Evolutionary conservation across 2,797 vertebrate genomes (phyloP).

Genomic region (Dendrocincla tyrannina): DNA sequence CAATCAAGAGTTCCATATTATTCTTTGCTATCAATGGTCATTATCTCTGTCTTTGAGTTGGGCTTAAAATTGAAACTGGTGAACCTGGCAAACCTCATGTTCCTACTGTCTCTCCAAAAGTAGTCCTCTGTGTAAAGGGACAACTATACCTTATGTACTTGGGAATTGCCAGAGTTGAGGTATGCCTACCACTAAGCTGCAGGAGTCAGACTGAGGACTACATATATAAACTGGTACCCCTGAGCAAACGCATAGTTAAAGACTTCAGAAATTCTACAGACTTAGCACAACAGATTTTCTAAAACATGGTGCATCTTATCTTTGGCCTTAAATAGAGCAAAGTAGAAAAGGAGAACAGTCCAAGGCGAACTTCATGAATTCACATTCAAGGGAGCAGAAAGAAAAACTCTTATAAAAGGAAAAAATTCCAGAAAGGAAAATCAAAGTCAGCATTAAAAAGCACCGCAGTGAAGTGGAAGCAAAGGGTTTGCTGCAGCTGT

Average conservation of each 20-base stretch:
- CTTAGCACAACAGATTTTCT: background rate
- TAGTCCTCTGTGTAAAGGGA: background rate
- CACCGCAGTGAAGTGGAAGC: background rate
- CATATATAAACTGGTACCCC: background rate
- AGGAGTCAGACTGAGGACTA: background rate
- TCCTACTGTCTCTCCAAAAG: background rate
- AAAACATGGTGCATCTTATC: background rate
- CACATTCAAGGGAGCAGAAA: conserved; percentile 6
- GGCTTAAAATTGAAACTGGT: background rate
- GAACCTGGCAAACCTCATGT: background rate
- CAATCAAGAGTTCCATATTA: background rate
- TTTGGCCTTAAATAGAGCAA: conserved; percentile 33
- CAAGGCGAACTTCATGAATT: background rate
- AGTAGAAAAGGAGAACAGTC: background rate
- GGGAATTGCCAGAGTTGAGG: background rate
- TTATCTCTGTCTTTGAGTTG: background rate
- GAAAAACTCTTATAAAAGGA: background rate
- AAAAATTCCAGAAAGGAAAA: background rate
- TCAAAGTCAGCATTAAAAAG: background rate
- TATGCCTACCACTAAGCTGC: background rate
- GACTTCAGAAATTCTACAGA: background rate
- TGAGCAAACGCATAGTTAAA: background rate
- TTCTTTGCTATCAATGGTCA: background rate
- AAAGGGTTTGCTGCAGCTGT: background rate
- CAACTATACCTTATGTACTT: background rate